phyloP scores from a whole-genome alignment of 2,113 vertebrate genomes.

The Cichladusa arquata region DNA sequence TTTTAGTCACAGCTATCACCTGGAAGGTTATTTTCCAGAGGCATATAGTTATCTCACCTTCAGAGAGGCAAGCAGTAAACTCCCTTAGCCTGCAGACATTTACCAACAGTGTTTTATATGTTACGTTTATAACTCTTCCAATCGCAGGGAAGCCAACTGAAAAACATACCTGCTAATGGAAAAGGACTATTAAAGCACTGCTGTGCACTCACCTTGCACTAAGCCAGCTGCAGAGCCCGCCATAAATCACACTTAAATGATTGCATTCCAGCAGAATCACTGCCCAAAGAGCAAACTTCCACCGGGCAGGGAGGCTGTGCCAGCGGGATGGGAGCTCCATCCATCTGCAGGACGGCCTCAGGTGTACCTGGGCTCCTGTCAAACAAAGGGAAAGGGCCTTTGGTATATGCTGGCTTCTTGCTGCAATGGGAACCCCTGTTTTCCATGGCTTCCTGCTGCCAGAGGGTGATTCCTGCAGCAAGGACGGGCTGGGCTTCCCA shows the following conservation, averaged over 20 bases:
- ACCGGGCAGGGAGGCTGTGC: neutral
- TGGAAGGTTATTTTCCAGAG: constrained; percentile 37
- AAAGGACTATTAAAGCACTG: constrained; percentile 40
- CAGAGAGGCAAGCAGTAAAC: constrained; percentile 8
- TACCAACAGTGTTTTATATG: constrained; percentile 16
- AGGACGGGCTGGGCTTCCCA: neutral
- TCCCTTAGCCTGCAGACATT: constrained; percentile 29
- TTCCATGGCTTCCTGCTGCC: neutral
- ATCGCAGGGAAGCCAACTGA: constrained; percentile 2
- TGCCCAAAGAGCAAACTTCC: neutral
- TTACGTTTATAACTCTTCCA: constrained; percentile 19
- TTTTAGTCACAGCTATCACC: constrained; percentile 36
- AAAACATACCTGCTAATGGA: constrained; percentile 17
- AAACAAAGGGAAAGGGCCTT: neutral
- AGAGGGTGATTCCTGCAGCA: neutral
- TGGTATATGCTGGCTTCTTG: neutral
- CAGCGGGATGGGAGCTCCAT: neutral
- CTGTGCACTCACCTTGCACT: constrained; percentile 34
- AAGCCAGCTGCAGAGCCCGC: constrained; percentile 21
- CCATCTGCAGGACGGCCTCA: neutral
- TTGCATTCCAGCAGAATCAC: neutral
- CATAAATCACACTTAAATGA: neutral
- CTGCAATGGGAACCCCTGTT: accelerated
- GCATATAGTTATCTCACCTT: constrained; percentile 26
- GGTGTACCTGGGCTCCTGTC: accelerated